Base-by-base conservation (phyloP, 2,797 vertebrate genomes). In the Cirrhinus mrigala region DNA sequence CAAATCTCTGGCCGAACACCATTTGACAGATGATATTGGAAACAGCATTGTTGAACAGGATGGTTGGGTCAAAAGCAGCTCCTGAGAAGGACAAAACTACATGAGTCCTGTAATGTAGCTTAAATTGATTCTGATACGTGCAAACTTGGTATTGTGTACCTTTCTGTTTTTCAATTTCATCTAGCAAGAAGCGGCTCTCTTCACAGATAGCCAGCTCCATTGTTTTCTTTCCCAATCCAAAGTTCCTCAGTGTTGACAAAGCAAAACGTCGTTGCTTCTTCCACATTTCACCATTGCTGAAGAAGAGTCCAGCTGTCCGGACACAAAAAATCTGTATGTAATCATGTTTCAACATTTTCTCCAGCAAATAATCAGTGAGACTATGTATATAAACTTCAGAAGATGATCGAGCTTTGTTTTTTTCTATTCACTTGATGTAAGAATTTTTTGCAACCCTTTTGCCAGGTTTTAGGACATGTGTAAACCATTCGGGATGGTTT, bases 21-120 rank as follows among this genome's bases (percentile, higher is more conserved):
- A 96, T 91, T 90, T 93, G 93, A 87, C 93, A 94, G 85, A 96
- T 95, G 87, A 96, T 95, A 91, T 96, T 96, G 87, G 94, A 92
- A 82, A 94, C 94, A 0, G 94, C 94, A 2, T 90, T 94, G 91
- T 94, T 94, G 66, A 96, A 84, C 18, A 94, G 87, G 3, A 87
- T 87, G 40, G 90, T 90, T 0, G 95, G 95, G 89, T 96, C 88
- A 50, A 95, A 95, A 0, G 92, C 87, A 50, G 91, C 88, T 66
- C 93, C 95, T 96, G 86, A 66, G 18, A 87, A 73, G 44, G 16
- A 77, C 40, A 76, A 48, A 6, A 44, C 12, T 0, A 20, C 56
- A 46, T n/a, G 18, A 62, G 44, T 82, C 3, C 14, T n/a, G 50
- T 69, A 6, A 3, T 52, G 33, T 24, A 40, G 12, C 7, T 54